phyloP scores from a whole-genome alignment of 1,140 invertebrate genomes.

The Antheraea pernyi region DNA sequence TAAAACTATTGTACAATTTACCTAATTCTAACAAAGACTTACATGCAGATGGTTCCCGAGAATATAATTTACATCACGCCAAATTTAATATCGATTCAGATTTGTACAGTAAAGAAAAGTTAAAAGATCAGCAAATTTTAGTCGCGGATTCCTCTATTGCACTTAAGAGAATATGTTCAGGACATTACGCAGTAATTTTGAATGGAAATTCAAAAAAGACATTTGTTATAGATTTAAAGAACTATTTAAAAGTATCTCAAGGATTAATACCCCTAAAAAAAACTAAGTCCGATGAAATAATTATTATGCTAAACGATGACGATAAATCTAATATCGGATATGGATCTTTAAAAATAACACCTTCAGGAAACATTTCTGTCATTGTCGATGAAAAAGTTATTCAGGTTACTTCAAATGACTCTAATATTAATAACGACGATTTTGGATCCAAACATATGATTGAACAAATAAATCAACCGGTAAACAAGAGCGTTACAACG shows the following conservation, averaged over 20 bases:
- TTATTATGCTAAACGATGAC: slow-evolving; percentile 32
- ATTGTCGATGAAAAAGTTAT: slow-evolving; percentile 30
- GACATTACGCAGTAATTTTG: slow-evolving; percentile 37
- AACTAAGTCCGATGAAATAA: slow-evolving; percentile 39
- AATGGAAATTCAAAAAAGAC: slow-evolving; percentile 43
- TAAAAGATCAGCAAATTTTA: slow-evolving; percentile 24
- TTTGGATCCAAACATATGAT: slow-evolving; percentile 16
- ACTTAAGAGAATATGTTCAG: slow-evolving; percentile 38
- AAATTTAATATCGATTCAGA: slow-evolving; percentile 41
- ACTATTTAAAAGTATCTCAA: slow-evolving; percentile 31
- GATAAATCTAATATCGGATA: slow-evolving; percentile 20
- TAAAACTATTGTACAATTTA: slow-evolving; percentile 25
- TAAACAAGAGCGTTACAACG: slow-evolving; percentile 38
- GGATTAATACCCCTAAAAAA: slow-evolving; percentile 38
- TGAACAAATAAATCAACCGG: slow-evolving; percentile 18
- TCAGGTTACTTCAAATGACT: slow-evolving; percentile 20
- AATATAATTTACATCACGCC: slow-evolving; percentile 11
- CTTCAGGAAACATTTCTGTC: slow-evolving; percentile 46
- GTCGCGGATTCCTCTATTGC: slow-evolving; percentile 21
- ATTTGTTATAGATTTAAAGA: slow-evolving; percentile 42
- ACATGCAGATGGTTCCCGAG: slow-evolving; percentile 16
- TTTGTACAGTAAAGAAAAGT: slow-evolving; percentile 35
- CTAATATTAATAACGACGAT: neutral
- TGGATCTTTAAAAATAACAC: slow-evolving; percentile 44
- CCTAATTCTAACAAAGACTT: slow-evolving; percentile 17